Percentiles rank a stretch among this genome's conserved stretches.
phyloP scores from a whole-genome alignment of 2,797 vertebrate species.

The Lacerta agilis region DNA sequence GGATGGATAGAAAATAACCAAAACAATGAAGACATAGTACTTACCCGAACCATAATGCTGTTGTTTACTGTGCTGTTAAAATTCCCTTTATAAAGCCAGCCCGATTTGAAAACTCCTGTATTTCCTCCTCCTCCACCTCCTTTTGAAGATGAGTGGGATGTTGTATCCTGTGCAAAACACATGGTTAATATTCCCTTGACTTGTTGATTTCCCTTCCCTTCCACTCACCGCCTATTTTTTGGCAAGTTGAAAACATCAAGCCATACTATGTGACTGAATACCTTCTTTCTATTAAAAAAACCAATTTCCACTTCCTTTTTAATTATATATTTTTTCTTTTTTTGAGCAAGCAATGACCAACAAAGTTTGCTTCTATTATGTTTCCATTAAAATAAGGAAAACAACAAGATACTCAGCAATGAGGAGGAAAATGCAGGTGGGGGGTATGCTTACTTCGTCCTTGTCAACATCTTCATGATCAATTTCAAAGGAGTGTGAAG shows the following conservation, averaged over 20 bases:
- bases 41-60: conserved; percentile 96
- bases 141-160: conserved; percentile 97
- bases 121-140: conserved; percentile 90
- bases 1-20: not conserved
- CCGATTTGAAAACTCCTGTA: conserved; percentile 93
- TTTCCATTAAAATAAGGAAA: conserved; percentile 36
- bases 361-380: not conserved
- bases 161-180: conserved; percentile 87
- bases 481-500: conserved; percentile 96
- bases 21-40: conserved; percentile 24
- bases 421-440: not conserved
- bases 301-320: conserved; percentile 18
- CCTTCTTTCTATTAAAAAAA: conserved; percentile 28
- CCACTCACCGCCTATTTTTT: not conserved
- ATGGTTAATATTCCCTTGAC: conserved; percentile 43
- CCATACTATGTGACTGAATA: not conserved
- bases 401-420: not conserved
- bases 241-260: conserved; percentile 11
- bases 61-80: conserved; percentile 99
- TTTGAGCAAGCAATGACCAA: not conserved
- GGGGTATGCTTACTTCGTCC: conserved; percentile 88
- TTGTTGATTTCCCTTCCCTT: not conserved
- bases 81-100: conserved; percentile 99
- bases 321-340: conserved; percentile 23
- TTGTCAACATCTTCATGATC: conserved; percentile 97